These are phyloP conservation scores for Andrena flavipes DNA, from an alignment of 2,888 invertebrate species.

Conservation along the genomic window DNA sequence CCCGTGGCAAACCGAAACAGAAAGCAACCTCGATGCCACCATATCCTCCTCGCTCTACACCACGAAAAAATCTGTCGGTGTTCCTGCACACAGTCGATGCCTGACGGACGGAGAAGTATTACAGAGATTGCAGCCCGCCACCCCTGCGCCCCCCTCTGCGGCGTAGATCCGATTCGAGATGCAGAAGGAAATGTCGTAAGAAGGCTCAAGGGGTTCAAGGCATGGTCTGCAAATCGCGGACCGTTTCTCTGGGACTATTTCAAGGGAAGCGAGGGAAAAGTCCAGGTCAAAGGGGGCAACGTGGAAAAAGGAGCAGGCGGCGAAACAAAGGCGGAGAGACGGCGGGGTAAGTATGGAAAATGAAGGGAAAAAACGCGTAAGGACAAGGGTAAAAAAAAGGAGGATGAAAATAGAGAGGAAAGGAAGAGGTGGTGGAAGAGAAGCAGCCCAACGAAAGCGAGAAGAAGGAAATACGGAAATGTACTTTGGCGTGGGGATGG, in stretches of 20 bases:
- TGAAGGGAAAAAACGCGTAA: not conserved
- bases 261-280: conserved; percentile 16
- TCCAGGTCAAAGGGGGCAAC: conserved; percentile 11
- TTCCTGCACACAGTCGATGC: conserved; percentile 20
- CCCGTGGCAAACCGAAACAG: too few species aligned
- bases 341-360: not conserved
- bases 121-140: conserved; percentile 42
- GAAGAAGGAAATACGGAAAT: conserved; percentile 36
- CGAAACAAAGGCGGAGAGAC: conserved; percentile 21
- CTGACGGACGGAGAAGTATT: conserved; percentile 41
- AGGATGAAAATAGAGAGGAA: not conserved
- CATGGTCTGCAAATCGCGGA: conserved; percentile 19
- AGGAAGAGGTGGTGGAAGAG: not conserved
- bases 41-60: too few species aligned
- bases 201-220: conserved; percentile 37
- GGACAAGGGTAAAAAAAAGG: not conserved
- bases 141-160: conserved; percentile 29
- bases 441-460: conserved; percentile 28
- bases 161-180: conserved; percentile 53
- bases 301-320: conserved; percentile 1
- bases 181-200: conserved; percentile 50
- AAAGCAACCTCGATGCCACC: too few species aligned
- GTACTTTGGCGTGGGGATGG: conserved; percentile 51
- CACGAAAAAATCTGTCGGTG: conserved; percentile 15
- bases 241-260: conserved; percentile 36